These are phyloP conservation scores for Ptychoptera contaminata DNA, from an alignment of 2,888 invertebrate species.

Conservation along the genomic window DNA sequence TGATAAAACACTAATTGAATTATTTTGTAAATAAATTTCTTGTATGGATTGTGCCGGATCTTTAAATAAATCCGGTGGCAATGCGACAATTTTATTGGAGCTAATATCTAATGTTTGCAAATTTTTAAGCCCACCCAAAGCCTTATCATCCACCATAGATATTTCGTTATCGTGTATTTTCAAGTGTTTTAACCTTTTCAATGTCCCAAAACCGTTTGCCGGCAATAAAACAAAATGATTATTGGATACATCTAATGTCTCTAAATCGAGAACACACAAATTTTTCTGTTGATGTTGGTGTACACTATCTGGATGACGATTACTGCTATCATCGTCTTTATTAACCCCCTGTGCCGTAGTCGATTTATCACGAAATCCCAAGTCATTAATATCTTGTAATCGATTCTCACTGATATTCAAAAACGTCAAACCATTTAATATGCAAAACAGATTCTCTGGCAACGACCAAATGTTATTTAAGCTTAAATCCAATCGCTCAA, in stretches of 20 bases:
- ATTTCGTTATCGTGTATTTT: conserved; percentile 80
- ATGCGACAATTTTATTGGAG: conserved; percentile 74
- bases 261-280: conserved; percentile 63
- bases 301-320: conserved; percentile 7
- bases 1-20: conserved; percentile 73
- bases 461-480: conserved; percentile 82
- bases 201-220: conserved; percentile 62
- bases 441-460: conserved; percentile 72
- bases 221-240: conserved; percentile 77
- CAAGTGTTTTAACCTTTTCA: conserved; percentile 61
- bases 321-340: conserved; percentile 8
- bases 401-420: conserved; percentile 79
- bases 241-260: conserved; percentile 65
- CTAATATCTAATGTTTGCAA: conserved; percentile 77
- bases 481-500: conserved; percentile 72
- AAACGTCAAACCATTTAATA: conserved; percentile 58
- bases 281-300: conserved; percentile 15
- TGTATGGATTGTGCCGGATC: conserved; percentile 65
- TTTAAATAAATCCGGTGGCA: conserved; percentile 72
- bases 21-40: conserved; percentile 82
- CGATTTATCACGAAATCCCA: conserved; percentile 58
- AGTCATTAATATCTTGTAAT: conserved; percentile 72
- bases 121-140: conserved; percentile 62
- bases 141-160: conserved; percentile 71
- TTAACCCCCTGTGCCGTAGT: conserved; percentile 8